Evolutionary conservation across 2,113 vertebrate species (phyloP), one percentile per base, ranked within the genome.

Genomic region (Xenopus borealis): DNA sequence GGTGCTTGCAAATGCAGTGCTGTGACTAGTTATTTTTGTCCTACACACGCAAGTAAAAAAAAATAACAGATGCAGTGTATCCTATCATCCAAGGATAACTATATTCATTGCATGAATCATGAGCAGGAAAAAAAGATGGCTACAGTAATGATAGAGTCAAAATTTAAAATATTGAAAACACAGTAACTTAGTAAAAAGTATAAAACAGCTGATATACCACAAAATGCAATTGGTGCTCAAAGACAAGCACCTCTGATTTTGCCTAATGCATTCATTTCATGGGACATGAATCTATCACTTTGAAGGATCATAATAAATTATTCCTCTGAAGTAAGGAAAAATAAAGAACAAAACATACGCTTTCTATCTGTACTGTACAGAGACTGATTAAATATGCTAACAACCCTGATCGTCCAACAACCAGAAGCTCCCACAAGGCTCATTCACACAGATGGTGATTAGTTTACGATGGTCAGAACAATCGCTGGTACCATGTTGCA

Each of bases 351-450:
- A 79, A 90, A 81, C 91, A 92, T 88, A 92, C 85, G 90, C 88
- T 89, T 89, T 87, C 89, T 90, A 89, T 90, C 90, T 89, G 86
- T 74, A 83, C 83, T 67, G 87, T 84, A 85, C 84, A 89, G 88
- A 88, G 89, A 88, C 90, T 89, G 91, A 92, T 93, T 92, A 89
- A 92, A 92, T 91, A 92, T 91, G 89, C 91, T 92, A 92, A 93
- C 92, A 89, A 88, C 89, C 86, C 85, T 89, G 89, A 91, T 89
- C 89, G 89, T 92, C 91, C 91, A 91, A 92, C 84, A 87, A 87
- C 83, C 87, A 88, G 88, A 82, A 79, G 72, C 81, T 92, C 91
- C 90, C 90, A 80, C 66, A 90, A 88, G 91, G 86, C 87, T 85
- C 85, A 78, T 83, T 84, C 85, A 86, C 87, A 89, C 91, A 93